Conservation (phyloP, 2,797 vertebrate species). For the Gadopsis bispinosus region DNA sequence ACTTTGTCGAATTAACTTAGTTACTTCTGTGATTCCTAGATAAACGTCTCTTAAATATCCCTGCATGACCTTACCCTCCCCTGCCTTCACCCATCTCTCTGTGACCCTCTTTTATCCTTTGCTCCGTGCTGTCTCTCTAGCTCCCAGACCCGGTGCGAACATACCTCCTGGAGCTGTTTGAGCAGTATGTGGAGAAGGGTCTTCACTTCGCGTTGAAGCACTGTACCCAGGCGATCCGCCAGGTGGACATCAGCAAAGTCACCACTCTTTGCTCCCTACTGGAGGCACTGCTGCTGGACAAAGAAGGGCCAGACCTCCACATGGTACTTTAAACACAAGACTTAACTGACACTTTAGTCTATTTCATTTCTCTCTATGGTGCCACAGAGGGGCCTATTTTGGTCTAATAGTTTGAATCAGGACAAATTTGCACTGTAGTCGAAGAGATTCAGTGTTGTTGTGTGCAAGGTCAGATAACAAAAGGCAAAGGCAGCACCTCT, state of each 20-base stretch:
- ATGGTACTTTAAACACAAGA: conserved; percentile 80
- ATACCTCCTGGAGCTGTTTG: conserved; percentile 87
- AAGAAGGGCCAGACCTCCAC: conserved; percentile 79
- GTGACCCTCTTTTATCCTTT: background rate
- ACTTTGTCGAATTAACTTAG: background rate
- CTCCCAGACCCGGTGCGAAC: conserved; percentile 76
- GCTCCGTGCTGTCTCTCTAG: conserved; percentile 63
- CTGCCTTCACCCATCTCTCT: background rate
- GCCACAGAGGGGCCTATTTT: background rate
- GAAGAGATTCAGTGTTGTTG: background rate
- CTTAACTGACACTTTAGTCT: background rate
- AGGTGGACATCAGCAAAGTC: conserved; percentile 93
- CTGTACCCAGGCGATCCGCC: conserved; percentile 87
- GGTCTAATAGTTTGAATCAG: background rate
- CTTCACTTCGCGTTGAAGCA: conserved; percentile 86
- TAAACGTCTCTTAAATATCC: background rate
- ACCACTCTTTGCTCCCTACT: conserved; percentile 89
- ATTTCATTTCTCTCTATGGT: background rate
- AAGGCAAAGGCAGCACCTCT: background rate
- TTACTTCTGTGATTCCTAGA: background rate
- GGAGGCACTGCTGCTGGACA: conserved; percentile 87
- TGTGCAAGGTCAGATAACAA: background rate
- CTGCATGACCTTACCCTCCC: background rate
- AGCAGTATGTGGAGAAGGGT: conserved; percentile 87
- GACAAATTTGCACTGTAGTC: background rate